A percentile compares a stretch with the other conserved stretches of the same genome.
Evolutionary conservation across 2,797 vertebrate genomes (phyloP).

Genomic region (Neolamprologus multifasciatus): DNA sequence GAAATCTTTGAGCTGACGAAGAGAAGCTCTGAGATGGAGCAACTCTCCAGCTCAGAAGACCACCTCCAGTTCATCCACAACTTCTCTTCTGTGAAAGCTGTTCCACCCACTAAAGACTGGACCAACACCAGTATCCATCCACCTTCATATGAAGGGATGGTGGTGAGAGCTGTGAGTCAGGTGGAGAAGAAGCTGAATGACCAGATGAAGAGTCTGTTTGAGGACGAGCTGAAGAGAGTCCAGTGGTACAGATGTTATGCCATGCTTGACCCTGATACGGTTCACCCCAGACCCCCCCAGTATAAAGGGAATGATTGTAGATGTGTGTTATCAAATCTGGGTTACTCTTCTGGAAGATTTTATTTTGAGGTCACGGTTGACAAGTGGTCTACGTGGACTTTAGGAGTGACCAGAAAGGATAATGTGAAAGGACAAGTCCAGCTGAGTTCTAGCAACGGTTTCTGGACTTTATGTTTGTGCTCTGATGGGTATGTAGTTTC

Average conservation of each 20-base stretch:
- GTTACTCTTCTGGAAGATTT: not conserved
- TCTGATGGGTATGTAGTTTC: not conserved
- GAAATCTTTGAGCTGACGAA: not conserved
- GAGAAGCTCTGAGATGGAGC: not conserved
- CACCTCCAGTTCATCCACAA: not conserved
- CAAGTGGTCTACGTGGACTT: not conserved
- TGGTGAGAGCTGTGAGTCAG: not conserved
- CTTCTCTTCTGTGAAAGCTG: not conserved
- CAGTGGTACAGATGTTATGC: not conserved
- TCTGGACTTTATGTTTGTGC: not conserved
- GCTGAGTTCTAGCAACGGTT: not conserved
- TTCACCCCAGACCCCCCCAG: not conserved
- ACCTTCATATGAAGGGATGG: not conserved
- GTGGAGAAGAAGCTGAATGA: not conserved
- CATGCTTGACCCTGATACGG: not conserved
- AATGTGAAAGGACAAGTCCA: not conserved
- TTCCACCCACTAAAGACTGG: not conserved
- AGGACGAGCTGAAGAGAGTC: not conserved
- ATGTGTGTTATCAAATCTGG: not conserved
- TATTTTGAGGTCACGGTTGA: not conserved
- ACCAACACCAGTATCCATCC: not conserved
- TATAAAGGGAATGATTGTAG: not conserved
- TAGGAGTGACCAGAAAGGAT: not conserved
- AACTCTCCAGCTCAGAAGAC: not conserved
- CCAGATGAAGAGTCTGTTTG: not conserved